These are phyloP conservation scores for Lamellibrachia columna DNA, from an alignment of 2,888 invertebrate species.

Conservation along the genomic window DNA sequence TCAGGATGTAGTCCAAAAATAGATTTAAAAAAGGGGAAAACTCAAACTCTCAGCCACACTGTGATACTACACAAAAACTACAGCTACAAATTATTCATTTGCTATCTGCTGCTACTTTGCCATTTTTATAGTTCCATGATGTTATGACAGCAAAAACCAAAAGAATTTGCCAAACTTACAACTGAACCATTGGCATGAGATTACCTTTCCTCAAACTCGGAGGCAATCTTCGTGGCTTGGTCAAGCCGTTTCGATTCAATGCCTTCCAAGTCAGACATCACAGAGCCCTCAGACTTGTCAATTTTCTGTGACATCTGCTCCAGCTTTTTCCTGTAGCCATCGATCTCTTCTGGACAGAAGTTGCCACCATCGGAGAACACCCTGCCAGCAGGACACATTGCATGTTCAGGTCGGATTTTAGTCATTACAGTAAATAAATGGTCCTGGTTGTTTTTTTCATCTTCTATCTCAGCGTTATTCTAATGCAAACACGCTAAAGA, in stretches of 20 bases:
- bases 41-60: no score
- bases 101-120: background rate
- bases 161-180: background rate
- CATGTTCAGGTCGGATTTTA: background rate
- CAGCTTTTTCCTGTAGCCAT: slow-evolving; percentile 59
- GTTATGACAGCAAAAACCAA: background rate
- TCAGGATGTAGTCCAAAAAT: no score
- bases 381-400: slow-evolving; percentile 40
- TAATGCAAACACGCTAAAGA: no score
- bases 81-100: background rate
- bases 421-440: background rate
- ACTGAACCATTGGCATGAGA: background rate
- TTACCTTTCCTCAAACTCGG: slow-evolving; percentile 65
- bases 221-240: slow-evolving; percentile 59
- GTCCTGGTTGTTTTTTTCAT: no score
- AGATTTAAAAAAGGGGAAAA: no score
- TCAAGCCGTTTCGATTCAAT: slow-evolving; percentile 65
- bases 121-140: background rate
- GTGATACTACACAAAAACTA: background rate
- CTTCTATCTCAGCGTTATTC: no score
- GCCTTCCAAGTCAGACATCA: slow-evolving; percentile 65
- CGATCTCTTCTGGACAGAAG: slow-evolving; percentile 65
- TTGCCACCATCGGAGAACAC: slow-evolving; percentile 66
- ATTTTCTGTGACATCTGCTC: slow-evolving; percentile 63
- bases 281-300: slow-evolving; percentile 61